Base-by-base conservation (phyloP, 1,140 invertebrate genomes). In the Solenopsis invicta region DNA sequence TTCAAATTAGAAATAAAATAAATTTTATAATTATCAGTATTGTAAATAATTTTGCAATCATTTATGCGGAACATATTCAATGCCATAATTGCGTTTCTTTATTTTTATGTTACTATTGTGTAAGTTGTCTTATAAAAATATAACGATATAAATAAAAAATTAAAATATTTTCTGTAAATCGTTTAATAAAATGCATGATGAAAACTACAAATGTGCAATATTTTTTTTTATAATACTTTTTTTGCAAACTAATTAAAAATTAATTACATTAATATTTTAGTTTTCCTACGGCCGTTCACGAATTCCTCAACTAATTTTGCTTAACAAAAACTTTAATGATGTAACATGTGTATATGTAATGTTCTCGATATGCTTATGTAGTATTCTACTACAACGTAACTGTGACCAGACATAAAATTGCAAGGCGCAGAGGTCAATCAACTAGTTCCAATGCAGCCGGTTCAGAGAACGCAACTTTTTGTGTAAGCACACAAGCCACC, bases 391-490 rank as follows among this genome's bases (percentile, higher is more conserved):
- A 21, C 41, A 67, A 45, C 2, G 5, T 45, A 67, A 67, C 16
- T 61, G 24, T 71, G 24, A 41, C 45, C n/a, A 67, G 48, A 66
- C 18, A 9, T 78, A 61, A 80, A 85, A 54, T 87, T 75, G 74
- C 34, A 12, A 74, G 48, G 18, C 66, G 56, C 12, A 87, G 24
- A 80, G 61, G 61, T 85, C 74, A 81, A 88, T 90, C 71, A 80
- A 88, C 75, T 90, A 89, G 76, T 72, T 85, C 45, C 62, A 69
- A 85, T 90, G 16, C 37, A 90, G 89, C 81, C 88, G 76, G 86
- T 90, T 90, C 64, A 67, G 64, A 61, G 62, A 62, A 85, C 76
- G 9, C 88, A 90, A 76, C 71, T 90, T 90, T 90, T 90, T 88
- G 81, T 77, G 21, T 24, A 77, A 76, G 41, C 62, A 86, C 50